Base-by-base conservation (phyloP, 1,140 invertebrate genomes). In the Lordiphosa collinella region DNA sequence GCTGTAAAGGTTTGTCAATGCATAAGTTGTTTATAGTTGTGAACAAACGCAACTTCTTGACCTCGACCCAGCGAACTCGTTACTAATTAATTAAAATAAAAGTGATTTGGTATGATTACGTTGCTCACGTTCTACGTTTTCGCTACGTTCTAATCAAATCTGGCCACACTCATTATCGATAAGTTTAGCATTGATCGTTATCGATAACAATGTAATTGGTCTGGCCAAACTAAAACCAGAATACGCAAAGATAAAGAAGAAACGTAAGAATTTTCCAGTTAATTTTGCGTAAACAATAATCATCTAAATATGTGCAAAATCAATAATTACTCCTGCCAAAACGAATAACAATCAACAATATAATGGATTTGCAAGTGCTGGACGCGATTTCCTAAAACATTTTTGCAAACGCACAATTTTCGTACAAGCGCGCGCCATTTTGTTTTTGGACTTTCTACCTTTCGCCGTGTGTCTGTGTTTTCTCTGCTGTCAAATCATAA, bases 371-470 rank as follows among this genome's bases (percentile, higher is more conserved):
- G 1, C 9, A 44, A 62, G 48, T 44, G 34, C 11, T 49, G 37
- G 5, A 14, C 14, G 9, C n/a, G 13, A 22, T 18, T 37, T 25
- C 13, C 8, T 29, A 29, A 9, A 12, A 40, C 82, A 62, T 64
- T 66, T 66, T 66, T 57, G 43, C 51, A 29, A 58, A 53, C 47
- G 41, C 74, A 60, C 37, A 61, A 69, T 74, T 76, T 76, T 75
- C 51, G 48, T 71, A 56, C 55, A 62, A 70, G 73, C 73, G 78
- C 65, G 65, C 76, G 76, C 76, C 76, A 80, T 80, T 80, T 80
- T 80, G 76, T 80, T 82, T 80, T 75, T 71, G 66, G 73, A 65
- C 69, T 69, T 63, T 65, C 56, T 73, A 63, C 54, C 51, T 56
- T 63, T 67, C 44, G 66, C 61, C 56, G 55, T 44, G 29, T 31